phyloP scores from a whole-genome alignment of 2,888 invertebrate species.

The Phymatocera aterrima region DNA sequence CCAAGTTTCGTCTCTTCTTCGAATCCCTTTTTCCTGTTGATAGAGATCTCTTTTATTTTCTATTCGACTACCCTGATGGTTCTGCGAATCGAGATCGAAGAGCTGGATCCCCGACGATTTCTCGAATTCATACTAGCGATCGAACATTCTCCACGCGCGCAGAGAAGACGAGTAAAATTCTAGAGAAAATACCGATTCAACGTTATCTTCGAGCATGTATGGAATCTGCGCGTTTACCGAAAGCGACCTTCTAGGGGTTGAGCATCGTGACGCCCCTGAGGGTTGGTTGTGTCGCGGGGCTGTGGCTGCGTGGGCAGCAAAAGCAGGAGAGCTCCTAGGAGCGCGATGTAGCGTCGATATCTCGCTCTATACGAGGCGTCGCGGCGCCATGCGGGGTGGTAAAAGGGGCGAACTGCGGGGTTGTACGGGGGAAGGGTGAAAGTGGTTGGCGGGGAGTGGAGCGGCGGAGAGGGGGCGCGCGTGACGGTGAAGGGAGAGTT shows the following conservation, averaged over 20 bases:
- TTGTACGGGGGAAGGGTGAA: not conserved
- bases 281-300: constrained; percentile 25
- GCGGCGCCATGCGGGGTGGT: constrained; percentile 65
- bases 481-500: constrained; percentile 68
- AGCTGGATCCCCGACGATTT: no score
- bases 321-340: constrained; percentile 23
- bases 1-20: no score
- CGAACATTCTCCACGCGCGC: no score
- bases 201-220: constrained; percentile 2
- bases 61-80: no score
- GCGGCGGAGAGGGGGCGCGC: constrained; percentile 36
- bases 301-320: constrained; percentile 47
- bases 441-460: not conserved
- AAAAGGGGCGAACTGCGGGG: constrained; percentile 17
- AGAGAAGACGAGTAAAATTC: no score
- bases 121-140: no score
- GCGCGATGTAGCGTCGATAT: constrained; percentile 73
- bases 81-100: no score
- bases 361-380: constrained; percentile 71
- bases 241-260: not conserved
- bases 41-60: no score
- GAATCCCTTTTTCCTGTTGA: no score
- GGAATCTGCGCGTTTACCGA: not conserved
- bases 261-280: constrained; percentile 8
- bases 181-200: no score